These are phyloP conservation scores for Chionomys nivalis DNA, from an alignment of 2,113 vertebrate species.

Conservation along the genomic window DNA sequence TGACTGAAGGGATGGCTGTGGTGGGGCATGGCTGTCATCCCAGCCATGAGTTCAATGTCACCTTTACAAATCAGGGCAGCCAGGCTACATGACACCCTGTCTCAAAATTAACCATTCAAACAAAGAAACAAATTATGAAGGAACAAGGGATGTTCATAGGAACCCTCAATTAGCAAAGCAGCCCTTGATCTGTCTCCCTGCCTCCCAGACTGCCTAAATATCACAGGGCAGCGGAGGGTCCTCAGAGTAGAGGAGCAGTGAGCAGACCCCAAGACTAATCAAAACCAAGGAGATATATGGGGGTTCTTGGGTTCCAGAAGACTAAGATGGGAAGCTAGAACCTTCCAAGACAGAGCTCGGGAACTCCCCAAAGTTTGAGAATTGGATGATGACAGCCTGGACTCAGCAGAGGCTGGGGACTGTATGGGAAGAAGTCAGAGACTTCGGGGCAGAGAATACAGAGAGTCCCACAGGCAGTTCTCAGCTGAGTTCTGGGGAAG, in stretches of 20 bases:
- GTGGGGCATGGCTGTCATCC: neutral
- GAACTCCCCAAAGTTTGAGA: neutral
- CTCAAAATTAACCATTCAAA: neutral
- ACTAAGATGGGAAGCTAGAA: neutral
- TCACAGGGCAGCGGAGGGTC: neutral
- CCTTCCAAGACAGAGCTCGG: neutral
- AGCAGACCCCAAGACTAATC: neutral
- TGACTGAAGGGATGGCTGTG: neutral
- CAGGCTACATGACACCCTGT: neutral
- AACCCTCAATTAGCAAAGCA: neutral
- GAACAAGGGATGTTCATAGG: neutral
- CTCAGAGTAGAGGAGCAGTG: neutral
- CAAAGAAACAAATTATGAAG: neutral
- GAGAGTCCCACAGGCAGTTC: neutral
- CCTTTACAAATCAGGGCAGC: neutral
- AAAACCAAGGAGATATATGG: neutral
- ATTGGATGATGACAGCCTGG: neutral
- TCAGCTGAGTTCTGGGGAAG: neutral
- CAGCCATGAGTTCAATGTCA: too few relatives aligned
- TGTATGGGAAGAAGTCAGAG: neutral
- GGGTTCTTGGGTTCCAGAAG: neutral
- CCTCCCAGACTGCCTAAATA: neutral
- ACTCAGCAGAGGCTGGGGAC: neutral
- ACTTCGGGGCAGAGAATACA: neutral
- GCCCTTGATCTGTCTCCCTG: neutral